These are phyloP conservation scores for Adrianichthys oophorus DNA, from an alignment of 2,797 vertebrate genomes.

Conservation along the genomic window DNA sequence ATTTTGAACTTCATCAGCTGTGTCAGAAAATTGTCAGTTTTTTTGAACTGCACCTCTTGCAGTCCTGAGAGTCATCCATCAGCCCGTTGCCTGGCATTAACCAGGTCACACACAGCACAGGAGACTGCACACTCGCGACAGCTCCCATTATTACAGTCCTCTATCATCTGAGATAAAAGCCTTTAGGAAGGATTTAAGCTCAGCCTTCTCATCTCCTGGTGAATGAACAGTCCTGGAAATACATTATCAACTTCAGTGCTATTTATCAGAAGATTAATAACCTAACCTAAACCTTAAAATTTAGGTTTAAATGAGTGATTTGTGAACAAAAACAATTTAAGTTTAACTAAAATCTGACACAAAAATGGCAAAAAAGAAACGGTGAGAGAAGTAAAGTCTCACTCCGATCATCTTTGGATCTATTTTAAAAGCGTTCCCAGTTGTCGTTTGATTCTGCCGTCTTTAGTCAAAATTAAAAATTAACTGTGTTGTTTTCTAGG, in stretches of 20 bases:
- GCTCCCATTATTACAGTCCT: constrained; percentile 55
- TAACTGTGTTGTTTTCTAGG: too few species aligned
- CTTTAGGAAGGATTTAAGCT: constrained; percentile 28
- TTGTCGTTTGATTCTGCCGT: too few species aligned
- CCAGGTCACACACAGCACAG: constrained; percentile 44
- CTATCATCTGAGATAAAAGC: constrained; percentile 49
- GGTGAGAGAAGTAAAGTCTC: too few species aligned
- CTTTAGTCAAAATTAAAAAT: too few species aligned
- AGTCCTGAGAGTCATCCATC: constrained; percentile 53
- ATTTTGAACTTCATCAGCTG: constrained; percentile 17
- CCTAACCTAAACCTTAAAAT: too few species aligned
- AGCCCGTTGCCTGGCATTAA: constrained; percentile 31
- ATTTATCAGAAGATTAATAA: constrained; percentile 1
- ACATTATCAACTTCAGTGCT: constrained; percentile 1
- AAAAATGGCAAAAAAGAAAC: too few species aligned
- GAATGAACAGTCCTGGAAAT: constrained; percentile 3
- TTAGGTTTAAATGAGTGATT: too few species aligned
- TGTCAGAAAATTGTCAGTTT: constrained; percentile 17
- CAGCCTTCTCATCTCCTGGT: constrained; percentile 13
- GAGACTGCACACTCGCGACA: constrained; percentile 48
- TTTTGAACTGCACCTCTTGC: constrained; percentile 45
- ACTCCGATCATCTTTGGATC: too few species aligned
- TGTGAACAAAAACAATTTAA: too few species aligned
- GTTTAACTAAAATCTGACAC: too few species aligned
- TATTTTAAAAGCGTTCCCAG: too few species aligned